phyloP scores from a whole-genome alignment of 2,888 invertebrate species.

The Clistopyga incitator region DNA sequence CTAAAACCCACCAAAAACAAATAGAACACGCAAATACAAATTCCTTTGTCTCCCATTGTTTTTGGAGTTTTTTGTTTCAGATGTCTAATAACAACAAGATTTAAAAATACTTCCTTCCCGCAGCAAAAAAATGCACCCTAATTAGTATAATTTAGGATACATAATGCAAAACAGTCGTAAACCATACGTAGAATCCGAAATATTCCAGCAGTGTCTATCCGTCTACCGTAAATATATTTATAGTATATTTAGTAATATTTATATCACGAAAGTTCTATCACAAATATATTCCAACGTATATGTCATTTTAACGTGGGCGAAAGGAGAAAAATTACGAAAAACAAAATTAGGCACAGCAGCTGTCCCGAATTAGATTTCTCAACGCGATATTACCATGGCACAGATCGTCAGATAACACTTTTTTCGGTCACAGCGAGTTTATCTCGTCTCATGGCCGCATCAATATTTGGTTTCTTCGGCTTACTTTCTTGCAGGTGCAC shows the following conservation, averaged over 20 bases:
- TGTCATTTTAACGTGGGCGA: not conserved
- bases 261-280: not conserved
- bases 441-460: not conserved
- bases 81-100: too few relatives aligned
- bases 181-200: too few relatives aligned
- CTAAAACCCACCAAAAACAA: too few relatives aligned
- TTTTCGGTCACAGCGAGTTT: not conserved
- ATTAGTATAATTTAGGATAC: too few relatives aligned
- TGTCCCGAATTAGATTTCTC: constrained; percentile 33
- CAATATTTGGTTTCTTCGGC: not conserved
- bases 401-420: not conserved
- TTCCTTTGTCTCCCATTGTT: too few relatives aligned
- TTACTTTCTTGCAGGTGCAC: not conserved
- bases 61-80: too few relatives aligned
- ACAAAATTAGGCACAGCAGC: constrained; percentile 19
- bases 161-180: too few relatives aligned
- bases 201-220: too few relatives aligned
- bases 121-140: too few relatives aligned
- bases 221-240: not conserved
- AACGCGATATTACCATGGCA: constrained; percentile 4
- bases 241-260: not conserved
- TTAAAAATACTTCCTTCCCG: too few relatives aligned
- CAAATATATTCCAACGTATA: not conserved
- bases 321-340: constrained; percentile 2
- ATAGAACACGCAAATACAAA: too few relatives aligned